A percentile compares a stretch with the other conserved stretches of the same genome.
Conservation (phyloP, 2,113 vertebrate species). For the Amphilophus citrinellus region DNA sequence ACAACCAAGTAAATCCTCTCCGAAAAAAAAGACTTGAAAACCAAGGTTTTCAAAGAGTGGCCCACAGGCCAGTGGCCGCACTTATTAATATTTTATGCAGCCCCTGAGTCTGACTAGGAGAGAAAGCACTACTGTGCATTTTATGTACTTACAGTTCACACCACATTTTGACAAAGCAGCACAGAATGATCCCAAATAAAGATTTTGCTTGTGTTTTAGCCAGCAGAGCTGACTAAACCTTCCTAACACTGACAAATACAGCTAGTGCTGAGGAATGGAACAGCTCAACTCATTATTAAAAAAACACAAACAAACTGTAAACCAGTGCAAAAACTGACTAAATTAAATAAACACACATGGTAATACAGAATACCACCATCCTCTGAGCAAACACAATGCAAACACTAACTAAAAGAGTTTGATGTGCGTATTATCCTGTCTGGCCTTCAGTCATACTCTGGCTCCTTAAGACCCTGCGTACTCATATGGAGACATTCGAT, state of each 20-base stretch:
- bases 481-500: too few species aligned
- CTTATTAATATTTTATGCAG: neutral
- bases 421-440: neutral
- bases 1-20: neutral
- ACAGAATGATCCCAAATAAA: neutral
- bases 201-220: neutral
- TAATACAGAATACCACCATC: neutral
- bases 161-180: neutral
- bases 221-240: neutral
- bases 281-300: neutral
- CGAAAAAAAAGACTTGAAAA: neutral
- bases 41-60: neutral
- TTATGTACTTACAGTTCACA: neutral
- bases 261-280: too few species aligned
- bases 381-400: neutral
- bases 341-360: neutral
- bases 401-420: neutral
- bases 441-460: neutral
- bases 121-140: neutral
- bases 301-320: neutral
- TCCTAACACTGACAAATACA: neutral
- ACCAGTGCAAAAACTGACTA: neutral
- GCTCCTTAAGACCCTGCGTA: too few species aligned
- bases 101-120: neutral
- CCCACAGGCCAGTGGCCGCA: neutral